Base-by-base conservation (phyloP, 2,797 vertebrate genomes). In the Pampus argenteus region DNA sequence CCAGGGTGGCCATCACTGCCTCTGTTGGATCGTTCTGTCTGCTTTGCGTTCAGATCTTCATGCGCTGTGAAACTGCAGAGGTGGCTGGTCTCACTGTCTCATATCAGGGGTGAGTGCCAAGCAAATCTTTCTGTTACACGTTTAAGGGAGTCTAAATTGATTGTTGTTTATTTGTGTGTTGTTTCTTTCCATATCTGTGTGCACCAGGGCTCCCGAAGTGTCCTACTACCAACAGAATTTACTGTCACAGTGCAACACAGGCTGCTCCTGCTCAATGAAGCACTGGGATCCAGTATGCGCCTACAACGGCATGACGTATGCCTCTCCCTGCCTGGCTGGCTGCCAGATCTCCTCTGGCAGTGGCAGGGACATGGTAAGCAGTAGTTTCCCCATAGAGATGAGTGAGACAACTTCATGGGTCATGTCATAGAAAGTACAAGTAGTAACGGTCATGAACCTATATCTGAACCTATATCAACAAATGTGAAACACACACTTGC, bases 271-370 rank as follows among this genome's bases (percentile, higher is more conserved):
- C 77, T 96, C 97, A 57, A 55, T 93, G 52, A 93, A 93, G 0
- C 93, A 95, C 50, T 99, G 98, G 98, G 97, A 98, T 65, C 98
- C 98, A 0, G 94, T 99, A 28, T 99, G 98, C 1, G 93, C 96
- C 13, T 86, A 93, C 29, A 94, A 96, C 2, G 96, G 96, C 13
- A 79, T 99, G 18, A 99, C 97, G 0, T 99, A 98, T 0, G 74
- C 92, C 18, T 97, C 97, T 0, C 95, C 98, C 10, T 99, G 98
- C 82, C 93, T 98, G 0, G 98, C 97, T 0, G 98, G 98, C 22
- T 99, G 98, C 78, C 93, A 90, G 58, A 90, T 76, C 0, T 95
- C 94, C 77, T 94, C 87, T 0, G 93, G 95, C 54, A 85, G 17
- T 0, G 95, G 96, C 51, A 95, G 84, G 71, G 90, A 91, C 14